Evolutionary conservation across 2,888 invertebrate species (phyloP).

Genomic region (Oxystoma pomonae): DNA sequence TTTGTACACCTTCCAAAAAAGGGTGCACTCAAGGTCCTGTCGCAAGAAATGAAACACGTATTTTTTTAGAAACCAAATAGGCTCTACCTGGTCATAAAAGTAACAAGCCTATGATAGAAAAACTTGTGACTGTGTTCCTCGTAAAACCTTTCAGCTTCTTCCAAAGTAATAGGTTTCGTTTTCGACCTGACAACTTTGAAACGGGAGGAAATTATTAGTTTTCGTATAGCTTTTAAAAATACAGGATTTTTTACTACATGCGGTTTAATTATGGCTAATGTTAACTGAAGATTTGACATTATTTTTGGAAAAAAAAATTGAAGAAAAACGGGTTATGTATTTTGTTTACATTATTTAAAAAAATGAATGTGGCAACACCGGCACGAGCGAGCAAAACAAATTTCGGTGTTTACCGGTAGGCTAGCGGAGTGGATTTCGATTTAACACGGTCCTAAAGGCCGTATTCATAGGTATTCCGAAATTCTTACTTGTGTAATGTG

Average conservation of each 20-base stretch:
- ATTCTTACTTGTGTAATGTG: too few relatives aligned
- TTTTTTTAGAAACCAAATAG: background rate
- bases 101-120: slow-evolving; percentile 75
- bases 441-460: too few relatives aligned
- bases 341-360: too few relatives aligned
- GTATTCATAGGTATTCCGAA: too few relatives aligned
- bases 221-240: slow-evolving; percentile 63
- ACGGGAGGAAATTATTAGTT: slow-evolving; percentile 60
- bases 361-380: too few relatives aligned
- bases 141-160: slow-evolving; percentile 73
- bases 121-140: slow-evolving; percentile 77
- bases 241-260: slow-evolving; percentile 76
- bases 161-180: slow-evolving; percentile 56
- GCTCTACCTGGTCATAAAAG: slow-evolving; percentile 76
- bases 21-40: too few relatives aligned
- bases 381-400: too few relatives aligned
- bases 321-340: background rate
- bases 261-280: slow-evolving; percentile 84
- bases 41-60: too few relatives aligned
- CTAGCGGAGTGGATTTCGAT: too few relatives aligned
- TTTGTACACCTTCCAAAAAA: too few relatives aligned
- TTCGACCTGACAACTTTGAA: slow-evolving; percentile 72
- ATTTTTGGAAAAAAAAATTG: background rate
- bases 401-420: too few relatives aligned
- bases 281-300: slow-evolving; percentile 58